These are phyloP conservation scores for Vanacampus margaritifer DNA, from an alignment of 2,113 vertebrate genomes.

Conservation along the genomic window DNA sequence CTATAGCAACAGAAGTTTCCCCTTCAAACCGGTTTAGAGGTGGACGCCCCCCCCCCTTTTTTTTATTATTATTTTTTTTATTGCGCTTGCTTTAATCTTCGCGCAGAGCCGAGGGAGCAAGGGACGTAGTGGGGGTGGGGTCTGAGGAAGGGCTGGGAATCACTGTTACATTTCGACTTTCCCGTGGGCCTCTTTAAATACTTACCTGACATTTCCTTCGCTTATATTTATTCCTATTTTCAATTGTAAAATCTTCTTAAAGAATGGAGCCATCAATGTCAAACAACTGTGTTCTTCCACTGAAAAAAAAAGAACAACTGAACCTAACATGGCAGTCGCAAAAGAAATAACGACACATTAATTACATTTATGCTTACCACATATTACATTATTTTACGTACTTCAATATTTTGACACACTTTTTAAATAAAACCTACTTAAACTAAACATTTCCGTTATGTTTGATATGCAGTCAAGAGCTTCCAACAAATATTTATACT, in stretches of 20 bases:
- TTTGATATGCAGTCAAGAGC: no score
- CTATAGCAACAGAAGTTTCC: slow-evolving; percentile 64
- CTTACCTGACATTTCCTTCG: slow-evolving; percentile 2
- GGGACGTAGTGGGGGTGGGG: slow-evolving; percentile 12
- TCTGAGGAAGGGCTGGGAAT: slow-evolving; percentile 39
- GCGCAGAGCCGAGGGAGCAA: slow-evolving; percentile 32
- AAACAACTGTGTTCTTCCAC: no score
- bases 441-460: no score
- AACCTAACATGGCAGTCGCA: no score
- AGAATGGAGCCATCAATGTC: not conserved
- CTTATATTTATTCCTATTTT: not conserved
- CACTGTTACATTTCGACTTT: slow-evolving; percentile 38
- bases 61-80: slow-evolving; percentile 35
- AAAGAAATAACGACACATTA: no score
- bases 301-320: no score
- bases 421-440: no score
- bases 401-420: no score
- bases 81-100: slow-evolving; percentile 55
- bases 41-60: slow-evolving; percentile 44
- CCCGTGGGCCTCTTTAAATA: slow-evolving; percentile 10
- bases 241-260: not conserved
- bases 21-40: slow-evolving; percentile 74
- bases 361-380: no score
- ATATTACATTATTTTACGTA: no score
- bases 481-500: no score